phyloP scores from a whole-genome alignment of 2,888 invertebrate genomes.

The Pseudanteris insignis region DNA sequence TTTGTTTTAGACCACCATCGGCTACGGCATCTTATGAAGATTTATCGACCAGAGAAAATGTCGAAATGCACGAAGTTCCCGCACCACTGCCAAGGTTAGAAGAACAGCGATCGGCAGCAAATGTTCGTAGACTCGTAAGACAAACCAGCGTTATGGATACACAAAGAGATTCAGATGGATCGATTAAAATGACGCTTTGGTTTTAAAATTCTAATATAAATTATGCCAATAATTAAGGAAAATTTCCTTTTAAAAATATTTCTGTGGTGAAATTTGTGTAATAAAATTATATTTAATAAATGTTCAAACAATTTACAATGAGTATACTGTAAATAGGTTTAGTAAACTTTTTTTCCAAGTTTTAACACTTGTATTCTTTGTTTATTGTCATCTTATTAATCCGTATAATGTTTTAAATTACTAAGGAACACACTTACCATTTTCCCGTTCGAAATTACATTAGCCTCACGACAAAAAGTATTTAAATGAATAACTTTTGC shows the following conservation, averaged over 20 bases:
- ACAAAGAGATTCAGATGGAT: constrained; percentile 80
- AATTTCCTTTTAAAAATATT: not conserved
- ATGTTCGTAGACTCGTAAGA: constrained; percentile 73
- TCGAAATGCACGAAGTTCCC: constrained; percentile 62
- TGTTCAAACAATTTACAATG: too few species aligned
- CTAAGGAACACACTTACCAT: too few species aligned
- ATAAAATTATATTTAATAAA: not conserved
- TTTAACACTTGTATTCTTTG: too few species aligned
- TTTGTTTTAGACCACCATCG: constrained; percentile 68
- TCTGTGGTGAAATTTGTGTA: not conserved
- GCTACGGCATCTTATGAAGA: constrained; percentile 78
- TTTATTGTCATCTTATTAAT: too few species aligned
- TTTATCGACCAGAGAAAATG: constrained; percentile 70
- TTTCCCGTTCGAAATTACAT: too few species aligned
- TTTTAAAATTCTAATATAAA: constrained; percentile 68
- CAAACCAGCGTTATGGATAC: constrained; percentile 86
- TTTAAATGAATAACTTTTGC: too few species aligned
- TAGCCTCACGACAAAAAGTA: too few species aligned
- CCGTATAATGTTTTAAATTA: too few species aligned
- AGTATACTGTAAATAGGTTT: too few species aligned
- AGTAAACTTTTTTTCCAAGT: too few species aligned
- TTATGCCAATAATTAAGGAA: too few species aligned
- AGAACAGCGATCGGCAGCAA: constrained; percentile 48
- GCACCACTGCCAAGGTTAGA: constrained; percentile 48
- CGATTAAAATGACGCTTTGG: constrained; percentile 88